Evolutionary conservation across 2,888 invertebrate species (phyloP), one percentile per base, ranked within the genome.

Genomic region (Volucella inflata): DNA sequence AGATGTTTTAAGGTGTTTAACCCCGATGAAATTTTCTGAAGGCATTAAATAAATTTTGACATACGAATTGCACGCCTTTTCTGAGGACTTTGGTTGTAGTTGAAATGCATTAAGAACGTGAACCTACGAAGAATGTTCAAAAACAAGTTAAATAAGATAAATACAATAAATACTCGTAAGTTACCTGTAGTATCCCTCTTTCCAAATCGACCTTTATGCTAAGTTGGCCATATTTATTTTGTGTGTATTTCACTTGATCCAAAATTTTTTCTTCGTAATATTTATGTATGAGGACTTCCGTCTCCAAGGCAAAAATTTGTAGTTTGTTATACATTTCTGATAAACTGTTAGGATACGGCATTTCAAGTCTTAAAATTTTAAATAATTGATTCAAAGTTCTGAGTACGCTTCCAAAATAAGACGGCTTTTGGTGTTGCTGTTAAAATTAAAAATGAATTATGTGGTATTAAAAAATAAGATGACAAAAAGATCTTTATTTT

Each of bases 21-120:
- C 12, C 8, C 21, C 51, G 12, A 30, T 36, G 8, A 72, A 72
- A 8, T 30, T 16, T 12, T 51, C 46, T 4, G 62, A 9, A 14
- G 72, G 72, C 1, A 16, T 14, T n/a, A 60, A 62, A 46, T 72
- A 2, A 1, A 72, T 30, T 11, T 60, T 72, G 2, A 72, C 72
- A 30, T 60, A 72, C 1, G 72, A 62, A 51, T 60, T 51, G 9
- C 72, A 72, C 11, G 60, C 40, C 17, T 12, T 60, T 12, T 72
- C 60, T 30, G 62, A 50, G 0, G 60, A 14, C n/a, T 1, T 62
- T 51, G 62, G 42, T 30, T 51, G 4, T 30, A 72, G 14, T 8
- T 60, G 51, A n/a, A 51, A 51, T 16, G 60, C 72, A 62, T 72
- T 72, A 4, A 72, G 30, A 10, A 72, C 51, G 8, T 72, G 60